Base-by-base conservation (phyloP, 2,888 invertebrate species). In the Leucophenga maculata region DNA sequence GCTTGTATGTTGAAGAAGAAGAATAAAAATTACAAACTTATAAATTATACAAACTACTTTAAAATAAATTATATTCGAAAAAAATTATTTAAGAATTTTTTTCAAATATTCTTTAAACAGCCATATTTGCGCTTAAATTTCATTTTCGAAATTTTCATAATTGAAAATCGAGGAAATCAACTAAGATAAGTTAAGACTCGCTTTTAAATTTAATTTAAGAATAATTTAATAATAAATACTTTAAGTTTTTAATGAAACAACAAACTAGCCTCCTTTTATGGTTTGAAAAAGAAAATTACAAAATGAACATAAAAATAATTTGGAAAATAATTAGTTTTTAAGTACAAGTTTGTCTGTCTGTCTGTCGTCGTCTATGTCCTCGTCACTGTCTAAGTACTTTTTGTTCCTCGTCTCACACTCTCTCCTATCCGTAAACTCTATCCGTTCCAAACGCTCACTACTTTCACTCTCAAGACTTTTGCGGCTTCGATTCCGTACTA, bases 61-160 rank as follows among this genome's bases (percentile, higher is more conserved):
- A 76, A 75, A 85, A 79, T 73, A 77, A 82, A 85, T 78, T 70
- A 83, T 80, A 77, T 75, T 75, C 76, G 79, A 80, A 84, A 69
- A 72, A 84, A 82, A 82, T 74, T 85, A 85, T 80, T 78, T 81
- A 80, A 80, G 83, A 83, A 67, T 74, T 74, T 75, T 74, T 85
- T 85, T 86, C 87, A 86, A 87, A 87, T 87, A 88, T 88, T 88
- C 72, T 80, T 74, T 86, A 87, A 87, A 87, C 88, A 83, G 85
- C 87, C 87, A 82, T 85, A 83, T 88, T 87, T 87, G 86, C 87
- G 87, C 84, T 87, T 87, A 82, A 87, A 88, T 83, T 88, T 87
- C 87, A 87, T 87, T 84, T 87, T 87, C 76, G 86, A 80, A 78
- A 87, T 83, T 86, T 87, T 87, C 87, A 87, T 82, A 77, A 72